Base-by-base conservation (phyloP, 2,113 vertebrate species). In the Sardina pilchardus region DNA sequence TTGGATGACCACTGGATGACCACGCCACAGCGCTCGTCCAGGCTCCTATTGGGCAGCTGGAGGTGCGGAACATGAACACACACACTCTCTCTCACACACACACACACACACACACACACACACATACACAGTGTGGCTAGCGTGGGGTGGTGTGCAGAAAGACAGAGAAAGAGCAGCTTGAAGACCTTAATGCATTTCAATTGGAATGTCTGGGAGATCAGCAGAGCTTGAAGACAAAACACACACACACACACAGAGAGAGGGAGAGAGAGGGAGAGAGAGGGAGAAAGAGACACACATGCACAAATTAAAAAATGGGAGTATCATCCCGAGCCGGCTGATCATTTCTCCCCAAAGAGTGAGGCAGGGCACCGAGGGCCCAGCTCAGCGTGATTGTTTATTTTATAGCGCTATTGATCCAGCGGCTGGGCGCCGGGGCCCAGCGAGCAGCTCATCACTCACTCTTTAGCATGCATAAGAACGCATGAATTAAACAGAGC, bases 401-500 rank as follows among this genome's bases (percentile, higher is more conserved):
- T 92, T 93, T 94, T 89, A 94, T 91, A 88, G 91, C 90, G 75
- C 87, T 92, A 94, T 94, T 91, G 94, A 94, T 93, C 92, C 84
- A 84, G 89, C 85, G 63, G 26, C 59, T 67, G n/a, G 26, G 59
- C 6, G 9, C 59, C 24, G 4, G 1, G 36, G 2, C 26, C 59
- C n/a, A 30, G 26, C 34, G 30, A 71, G 63, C 63, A 30, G 71
- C 26, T 4, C 71, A 78, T 36, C 34, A 36, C 34, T 78, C 71
- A 78, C 71, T 36, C 71, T 78, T 34, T 78, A 78, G 34, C 71
- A 78, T 36, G 71, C 71, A 78, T 78, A 39, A 36, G 39, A 78
- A 78, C 71, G 36, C 2, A 36, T 17, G 30, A 34, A 78, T 78
- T 36, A 39, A 17, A 34, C 34, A 71, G 12, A 34, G 10, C 30